Base-by-base conservation (phyloP, 1,140 invertebrate genomes). In the Diachasma alloeum region DNA sequence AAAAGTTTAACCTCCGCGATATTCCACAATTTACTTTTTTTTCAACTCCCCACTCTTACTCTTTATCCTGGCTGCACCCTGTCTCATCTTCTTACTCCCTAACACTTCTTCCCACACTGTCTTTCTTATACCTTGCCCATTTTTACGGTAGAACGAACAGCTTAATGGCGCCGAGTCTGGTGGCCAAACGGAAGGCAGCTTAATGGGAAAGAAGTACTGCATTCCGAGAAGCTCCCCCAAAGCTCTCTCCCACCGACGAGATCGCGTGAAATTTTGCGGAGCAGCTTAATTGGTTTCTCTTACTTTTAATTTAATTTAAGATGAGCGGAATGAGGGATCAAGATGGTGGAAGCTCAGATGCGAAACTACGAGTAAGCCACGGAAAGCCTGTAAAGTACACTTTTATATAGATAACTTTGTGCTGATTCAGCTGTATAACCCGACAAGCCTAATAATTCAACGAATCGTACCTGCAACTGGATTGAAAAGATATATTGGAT, bases 241-340 rank as follows among this genome's bases (percentile, higher is more conserved):
- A 48, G 8, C 68, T 83, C 78, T 80, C 24, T 24, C 31, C 68
- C 17, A 15, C 73, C 63, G 68, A 75, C 44, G 74, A 69, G 69
- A 82, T 81, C 81, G 81, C 82, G 82, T 81, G 80, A 83, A 83
- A 85, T 86, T 87, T 85, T 84, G 81, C 83, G 84, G 85, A 87
- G 86, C 82, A 81, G 78, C 86, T 88, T 88, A 88, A 88, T 88
- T 86, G 87, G 82, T 85, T 88, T 83, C 82, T 79, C 82, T 82
- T 78, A 85, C 82, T 86, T 87, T 87, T 87, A 85, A 87, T 79
- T 79, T 71, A 79, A 77, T 77, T 79, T 79, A 75, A 79, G 78
- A 66, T 68, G 74, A 69, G 70, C 67, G 39, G 44, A 48, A 48
- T 59, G 48, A 26, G 44, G 36, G 19, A 53, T 36, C 17, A 56